Conservation (phyloP, 2,888 invertebrate genomes). For the Tubulanus polymorphus region DNA sequence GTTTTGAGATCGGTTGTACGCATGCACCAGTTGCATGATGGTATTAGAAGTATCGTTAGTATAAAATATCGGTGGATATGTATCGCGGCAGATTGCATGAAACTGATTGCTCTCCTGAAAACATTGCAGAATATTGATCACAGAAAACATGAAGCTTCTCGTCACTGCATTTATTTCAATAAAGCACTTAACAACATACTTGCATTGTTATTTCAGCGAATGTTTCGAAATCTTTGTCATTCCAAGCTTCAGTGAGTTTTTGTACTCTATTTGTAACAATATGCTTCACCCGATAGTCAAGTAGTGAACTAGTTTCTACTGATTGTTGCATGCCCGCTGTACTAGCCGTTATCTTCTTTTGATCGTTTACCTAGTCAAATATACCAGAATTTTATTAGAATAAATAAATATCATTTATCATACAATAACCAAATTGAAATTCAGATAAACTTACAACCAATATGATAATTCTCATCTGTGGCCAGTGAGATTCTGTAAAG, state of each 20-base stretch:
- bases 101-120: constrained; percentile 86
- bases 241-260: constrained; percentile 63
- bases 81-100: constrained; percentile 89
- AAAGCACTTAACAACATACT: constrained; percentile 28
- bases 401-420: neutral
- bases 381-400: neutral
- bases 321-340: constrained; percentile 83
- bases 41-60: constrained; percentile 83
- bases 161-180: neutral
- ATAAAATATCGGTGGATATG: constrained; percentile 89
- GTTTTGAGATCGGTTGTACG: constrained; percentile 71
- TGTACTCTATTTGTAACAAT: constrained; percentile 71
- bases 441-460: constrained; percentile 67
- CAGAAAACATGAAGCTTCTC: too few relatives aligned
- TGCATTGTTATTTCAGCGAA: constrained; percentile 95
- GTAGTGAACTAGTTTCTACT: constrained; percentile 75
- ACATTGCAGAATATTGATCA: neutral
- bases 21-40: constrained; percentile 76
- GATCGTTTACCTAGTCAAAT: constrained; percentile 57
- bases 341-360: constrained; percentile 78
- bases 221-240: constrained; percentile 67
- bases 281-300: constrained; percentile 68
- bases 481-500: constrained; percentile 75
- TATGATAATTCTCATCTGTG: constrained; percentile 81
- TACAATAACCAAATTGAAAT: neutral